Evolutionary conservation across 37 sponge, comb jelly and placozoan genomes (phyloP), one percentile per base, ranked within the genome.

Genomic region (Beroe ovata): DNA sequence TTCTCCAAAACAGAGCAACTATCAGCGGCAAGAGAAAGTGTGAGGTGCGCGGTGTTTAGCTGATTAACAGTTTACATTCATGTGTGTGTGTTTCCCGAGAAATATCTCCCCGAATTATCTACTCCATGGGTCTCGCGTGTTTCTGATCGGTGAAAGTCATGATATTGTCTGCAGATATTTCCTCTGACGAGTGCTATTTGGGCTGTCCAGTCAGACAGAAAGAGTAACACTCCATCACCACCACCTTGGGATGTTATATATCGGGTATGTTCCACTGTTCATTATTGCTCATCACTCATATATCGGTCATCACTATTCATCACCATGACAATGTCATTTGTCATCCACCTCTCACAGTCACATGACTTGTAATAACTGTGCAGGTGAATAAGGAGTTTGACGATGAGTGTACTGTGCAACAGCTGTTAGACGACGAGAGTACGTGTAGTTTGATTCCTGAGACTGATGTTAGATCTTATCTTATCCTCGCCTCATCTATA

Each of bases 91-190:
- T n/a, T n/a, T n/a, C n/a, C n/a, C n/a, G n/a, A n/a, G n/a, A n/a
- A n/a, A n/a, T n/a, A n/a, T n/a, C n/a, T n/a, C n/a, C n/a, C n/a
- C n/a, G n/a, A n/a, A n/a, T n/a, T n/a, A n/a, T n/a, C n/a, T n/a
- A n/a, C n/a, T n/a, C n/a, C n/a, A n/a, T n/a, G n/a, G n/a, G n/a
- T n/a, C n/a, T n/a, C n/a, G n/a, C n/a, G n/a, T n/a, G n/a, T n/a
- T n/a, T n/a, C n/a, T n/a, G n/a, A n/a, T n/a, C n/a, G n/a, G n/a
- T n/a, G n/a, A n/a, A n/a, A n/a, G n/a, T n/a, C n/a, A n/a, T n/a
- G n/a, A n/a, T n/a, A n/a, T n/a, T n/a, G n/a, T 11, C 84, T 35
- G 2, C 84, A 77, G 84, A 77, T 77, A 77, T 77, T 77, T 26
- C 84, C 84, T 3, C 84, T 77, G 54, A 40, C 18, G 25, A 32